Conservation (phyloP, 2,797 vertebrate species). For the Rachycentron canadum region DNA sequence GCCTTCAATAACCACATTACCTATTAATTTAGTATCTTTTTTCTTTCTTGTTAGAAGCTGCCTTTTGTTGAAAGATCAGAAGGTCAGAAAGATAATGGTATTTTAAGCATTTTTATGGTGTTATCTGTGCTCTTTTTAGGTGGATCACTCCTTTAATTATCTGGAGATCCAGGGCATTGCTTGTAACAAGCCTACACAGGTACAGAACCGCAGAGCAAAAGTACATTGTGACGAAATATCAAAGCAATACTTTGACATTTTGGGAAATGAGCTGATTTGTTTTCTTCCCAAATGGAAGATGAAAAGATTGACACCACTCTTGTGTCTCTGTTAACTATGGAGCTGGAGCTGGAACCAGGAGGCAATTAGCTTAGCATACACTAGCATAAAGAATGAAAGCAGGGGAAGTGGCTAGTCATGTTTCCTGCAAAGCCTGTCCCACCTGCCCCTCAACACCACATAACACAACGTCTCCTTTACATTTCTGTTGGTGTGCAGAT, state of each 20-base stretch:
- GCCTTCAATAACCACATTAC: not conserved
- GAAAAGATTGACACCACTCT: not conserved
- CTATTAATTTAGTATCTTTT: not conserved
- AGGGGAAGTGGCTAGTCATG: not conserved
- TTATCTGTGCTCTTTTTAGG: constrained; percentile 77
- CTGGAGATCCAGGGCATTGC: constrained; percentile 95
- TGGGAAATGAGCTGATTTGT: not conserved
- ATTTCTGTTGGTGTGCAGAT: too few species aligned
- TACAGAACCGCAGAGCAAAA: constrained; percentile 50
- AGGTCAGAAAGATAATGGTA: not conserved
- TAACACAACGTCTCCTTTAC: not conserved
- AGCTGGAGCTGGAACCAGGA: not conserved
- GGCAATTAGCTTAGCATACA: not conserved
- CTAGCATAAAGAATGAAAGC: not conserved
- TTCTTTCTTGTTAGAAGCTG: not conserved
- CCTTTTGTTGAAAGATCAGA: not conserved
- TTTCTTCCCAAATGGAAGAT: not conserved
- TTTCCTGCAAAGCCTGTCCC: not conserved
- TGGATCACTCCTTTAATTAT: constrained; percentile 97
- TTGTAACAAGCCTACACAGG: constrained; percentile 92
- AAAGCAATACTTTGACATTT: not conserved
- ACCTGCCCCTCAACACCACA: not conserved
- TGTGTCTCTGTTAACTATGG: not conserved
- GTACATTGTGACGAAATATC: not conserved
- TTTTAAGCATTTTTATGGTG: constrained; percentile 12